Evolutionary conservation across 2,113 vertebrate species (phyloP).

Genomic region (Lepisosteus oculatus): DNA sequence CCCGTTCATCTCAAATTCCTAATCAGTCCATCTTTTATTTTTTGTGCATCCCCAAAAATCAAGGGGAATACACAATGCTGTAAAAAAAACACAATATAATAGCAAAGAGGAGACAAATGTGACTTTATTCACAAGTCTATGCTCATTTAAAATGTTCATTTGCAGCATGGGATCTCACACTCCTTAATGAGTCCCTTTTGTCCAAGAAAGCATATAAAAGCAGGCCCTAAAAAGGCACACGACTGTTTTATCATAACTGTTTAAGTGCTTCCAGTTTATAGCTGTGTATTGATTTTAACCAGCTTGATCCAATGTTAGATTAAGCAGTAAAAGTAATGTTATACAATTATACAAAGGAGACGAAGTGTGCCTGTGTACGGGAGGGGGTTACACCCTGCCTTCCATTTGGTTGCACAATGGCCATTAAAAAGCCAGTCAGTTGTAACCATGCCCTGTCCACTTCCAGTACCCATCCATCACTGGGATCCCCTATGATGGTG

Average conservation of each 20-base stretch:
- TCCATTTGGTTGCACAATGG: conserved; percentile 50
- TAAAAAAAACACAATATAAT: no score
- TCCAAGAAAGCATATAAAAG: no score
- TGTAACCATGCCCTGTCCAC: conserved; percentile 65
- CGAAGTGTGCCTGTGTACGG: conserved; percentile 14
- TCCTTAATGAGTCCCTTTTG: no score
- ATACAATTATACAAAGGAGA: conserved; percentile 5
- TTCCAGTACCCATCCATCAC: conserved; percentile 73
- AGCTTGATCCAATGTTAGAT: conserved; percentile 6
- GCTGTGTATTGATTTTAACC: neutral
- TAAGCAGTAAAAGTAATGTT: neutral
- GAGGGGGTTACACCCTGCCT: conserved; percentile 40
- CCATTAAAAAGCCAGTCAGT: conserved; percentile 61
- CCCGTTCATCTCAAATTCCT: no score
- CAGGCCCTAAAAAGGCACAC: no score
- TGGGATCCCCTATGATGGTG: conserved; percentile 34
- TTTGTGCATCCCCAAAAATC: no score
- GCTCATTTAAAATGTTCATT: no score
- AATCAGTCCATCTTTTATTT: no score
- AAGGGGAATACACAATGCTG: no score
- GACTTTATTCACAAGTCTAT: no score
- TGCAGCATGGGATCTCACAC: no score
- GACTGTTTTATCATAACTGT: neutral
- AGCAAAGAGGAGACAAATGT: no score
- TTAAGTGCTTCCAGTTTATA: neutral